These are phyloP conservation scores for Anguilla obscura DNA, from an alignment of 2,797 vertebrate genomes.

Conservation along the genomic window DNA sequence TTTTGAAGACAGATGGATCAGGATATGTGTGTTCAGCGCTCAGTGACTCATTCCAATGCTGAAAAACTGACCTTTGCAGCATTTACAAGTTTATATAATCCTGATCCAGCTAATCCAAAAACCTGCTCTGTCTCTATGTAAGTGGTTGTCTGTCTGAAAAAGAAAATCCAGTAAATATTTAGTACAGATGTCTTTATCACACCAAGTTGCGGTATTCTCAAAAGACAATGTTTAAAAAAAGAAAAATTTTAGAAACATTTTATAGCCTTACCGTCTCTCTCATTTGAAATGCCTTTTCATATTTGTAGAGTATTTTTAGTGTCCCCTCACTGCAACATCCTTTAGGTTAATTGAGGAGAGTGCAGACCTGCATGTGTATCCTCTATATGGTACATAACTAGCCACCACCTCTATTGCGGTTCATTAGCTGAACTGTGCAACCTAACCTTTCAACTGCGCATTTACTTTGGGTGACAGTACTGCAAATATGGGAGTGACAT, in stretches of 20 bases:
- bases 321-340: background rate
- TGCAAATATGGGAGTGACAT: background rate
- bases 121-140: background rate
- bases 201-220: background rate
- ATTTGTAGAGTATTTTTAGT: background rate
- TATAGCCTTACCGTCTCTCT: too few relatives aligned
- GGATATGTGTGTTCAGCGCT: background rate
- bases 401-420: background rate
- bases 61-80: background rate
- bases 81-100: background rate
- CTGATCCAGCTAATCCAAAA: slow-evolving; percentile 1
- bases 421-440: background rate
- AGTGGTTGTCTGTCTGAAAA: slow-evolving; percentile 13
- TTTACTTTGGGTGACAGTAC: background rate
- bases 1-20: background rate
- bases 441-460: background rate
- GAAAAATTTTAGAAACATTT: too few relatives aligned
- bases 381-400: background rate
- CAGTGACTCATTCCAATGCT: background rate
- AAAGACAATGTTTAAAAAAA: background rate
- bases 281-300: background rate
- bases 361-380: background rate
- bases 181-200: background rate
- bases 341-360: background rate
- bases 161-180: background rate